Evolutionary conservation across 2,888 invertebrate species (phyloP).

Genomic region (Patella pellucida): DNA sequence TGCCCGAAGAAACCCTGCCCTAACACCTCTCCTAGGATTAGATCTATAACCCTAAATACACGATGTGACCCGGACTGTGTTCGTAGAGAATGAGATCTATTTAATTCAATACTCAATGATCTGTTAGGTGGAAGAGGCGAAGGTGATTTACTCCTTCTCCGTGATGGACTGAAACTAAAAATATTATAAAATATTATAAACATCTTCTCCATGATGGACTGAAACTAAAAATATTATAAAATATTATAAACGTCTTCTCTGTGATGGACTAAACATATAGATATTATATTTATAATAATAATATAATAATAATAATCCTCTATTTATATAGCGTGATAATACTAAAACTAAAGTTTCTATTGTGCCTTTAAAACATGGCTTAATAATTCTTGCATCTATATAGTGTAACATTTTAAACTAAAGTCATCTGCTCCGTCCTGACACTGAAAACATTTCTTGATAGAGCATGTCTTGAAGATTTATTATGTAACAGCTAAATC

Average conservation of each 20-base stretch:
- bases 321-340: too few species aligned
- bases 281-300: neutral
- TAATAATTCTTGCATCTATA: neutral
- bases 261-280: neutral
- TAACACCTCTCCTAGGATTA: slow-evolving; percentile 87
- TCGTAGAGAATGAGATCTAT: slow-evolving; percentile 89
- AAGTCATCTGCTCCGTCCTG: too few species aligned
- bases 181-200: slow-evolving; percentile 5
- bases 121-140: slow-evolving; percentile 56
- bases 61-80: slow-evolving; percentile 79
- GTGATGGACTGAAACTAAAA: slow-evolving; percentile 55
- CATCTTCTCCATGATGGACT: slow-evolving; percentile 2
- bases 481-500: too few species aligned
- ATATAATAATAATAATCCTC: too few species aligned
- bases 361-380: too few species aligned
- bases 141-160: slow-evolving; percentile 62
- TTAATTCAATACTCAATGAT: slow-evolving; percentile 73
- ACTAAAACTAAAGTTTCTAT: too few species aligned
- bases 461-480: too few species aligned
- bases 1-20: slow-evolving; percentile 96
- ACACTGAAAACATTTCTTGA: too few species aligned
- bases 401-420: too few species aligned
- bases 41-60: slow-evolving; percentile 91
- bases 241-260: slow-evolving; percentile 3
- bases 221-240: neutral